Base-by-base conservation (phyloP, 2,113 vertebrate species). In the Paratilapia polleni region DNA sequence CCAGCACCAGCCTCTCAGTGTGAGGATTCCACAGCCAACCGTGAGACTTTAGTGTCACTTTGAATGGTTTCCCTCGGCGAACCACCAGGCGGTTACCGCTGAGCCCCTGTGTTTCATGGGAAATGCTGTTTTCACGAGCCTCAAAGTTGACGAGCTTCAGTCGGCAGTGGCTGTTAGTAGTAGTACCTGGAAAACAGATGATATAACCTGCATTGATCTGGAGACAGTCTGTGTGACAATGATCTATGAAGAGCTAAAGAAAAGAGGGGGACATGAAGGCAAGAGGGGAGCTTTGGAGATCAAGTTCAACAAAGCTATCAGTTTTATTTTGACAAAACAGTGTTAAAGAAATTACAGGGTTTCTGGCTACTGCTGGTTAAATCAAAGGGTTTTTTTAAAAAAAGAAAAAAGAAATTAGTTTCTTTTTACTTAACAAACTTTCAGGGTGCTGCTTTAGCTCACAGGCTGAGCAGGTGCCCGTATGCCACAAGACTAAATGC, bases 31-130 rank as follows among this genome's bases (percentile, higher is more conserved):
- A 92, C 1, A 13, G 3, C 4, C 7, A 31, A 22, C 31, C 9
- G 6, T 9, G 2, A 43, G 93, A 94, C 47, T 87, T 6, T 80
- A 95, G 78, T 2, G 90, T 92, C 43, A 95, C 1, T 77, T 88
- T 92, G 81, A 95, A 95, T 0, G 91, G 85, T 78, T 89, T 83
- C 58, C 94, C 94, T 6, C 93, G 80, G 6, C 94, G 91, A 24
- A 94, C 87, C 85, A 94, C 93, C 91, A 94, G 86, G 15, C 17
- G 74, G 1, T 47, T 77, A 7, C 56, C 3, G 68, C 91, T 90
- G 41, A 95, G 88, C 3, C 94, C 91, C 80, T 19, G 47, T 1
- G 94, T 94, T 60, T 94, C 81, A 85, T 94, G 93, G 59, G 56
- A 70, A 78, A 4, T 38, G 64, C 86, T 87, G 90, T 94, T 94